Evolutionary conservation across 2,888 invertebrate species (phyloP), one percentile per base, ranked within the genome.

Genomic region (Rhingia rostrata): DNA sequence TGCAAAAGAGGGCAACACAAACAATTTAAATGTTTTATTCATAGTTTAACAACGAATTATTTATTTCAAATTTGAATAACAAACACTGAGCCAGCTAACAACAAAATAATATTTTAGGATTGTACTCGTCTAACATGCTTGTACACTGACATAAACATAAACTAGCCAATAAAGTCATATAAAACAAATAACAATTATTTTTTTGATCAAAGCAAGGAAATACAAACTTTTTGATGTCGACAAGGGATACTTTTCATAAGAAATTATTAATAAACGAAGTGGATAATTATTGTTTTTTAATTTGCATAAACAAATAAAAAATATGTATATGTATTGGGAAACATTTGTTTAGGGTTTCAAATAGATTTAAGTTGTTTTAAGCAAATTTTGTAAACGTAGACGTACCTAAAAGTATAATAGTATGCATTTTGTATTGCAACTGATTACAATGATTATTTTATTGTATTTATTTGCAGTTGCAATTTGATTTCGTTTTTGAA

Each of bases 261-360:
- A 67, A 53, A 43, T 33, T 41, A 33, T 63, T 37, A 70, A 32
- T 12, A 6, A n/a, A 63, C 5, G 0, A 39, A 3, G 37, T 33
- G 22, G 33, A 53, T 10, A 30, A 53, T 4, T 22, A 47, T 22
- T 12, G 22, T 22, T 22, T 22, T n/a, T 1, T 22, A 22, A 22
- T 22, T 22, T 22, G 61, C 35, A 37, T 53, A 6, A 32, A 33
- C n/a, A 32, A 58, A 30, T 30, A 39, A 58, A 51, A 61, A 39
- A 22, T n/a, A n/a, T 47, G 7, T 14, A 22, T 22, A 9, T 4
- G 14, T 47, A 14, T 47, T 47, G 22, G 7, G 22, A 22, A 22
- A 4, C 14, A n/a, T 56, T 77, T 77, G 53, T 69, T 77, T 77
- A 77, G 69, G 77, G 77, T 77, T 77, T 77, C 77, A 53, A 49